A percentile compares a stretch with the other conserved stretches of the same genome.
Evolutionary conservation across 2,888 invertebrate species (phyloP).

Genomic region (Mayetiola destructor): DNA sequence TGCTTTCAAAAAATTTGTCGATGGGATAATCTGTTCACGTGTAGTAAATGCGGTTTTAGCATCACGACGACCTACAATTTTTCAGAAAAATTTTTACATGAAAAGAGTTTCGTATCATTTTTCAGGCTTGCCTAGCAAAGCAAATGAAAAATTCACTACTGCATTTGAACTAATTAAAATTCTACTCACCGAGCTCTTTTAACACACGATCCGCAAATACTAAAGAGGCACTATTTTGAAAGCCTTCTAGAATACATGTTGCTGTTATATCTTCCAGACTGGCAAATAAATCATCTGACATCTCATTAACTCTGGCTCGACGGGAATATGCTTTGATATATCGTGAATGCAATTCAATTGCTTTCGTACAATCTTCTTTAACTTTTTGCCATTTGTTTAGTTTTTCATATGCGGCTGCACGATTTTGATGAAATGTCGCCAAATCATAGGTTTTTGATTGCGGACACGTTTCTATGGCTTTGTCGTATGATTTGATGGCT

Average conservation of each 20-base stretch:
- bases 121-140: too few relatives aligned
- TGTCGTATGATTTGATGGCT: constrained; percentile 77
- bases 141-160: constrained; percentile 13
- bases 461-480: constrained; percentile 84
- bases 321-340: constrained; percentile 80
- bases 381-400: constrained; percentile 72
- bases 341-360: constrained; percentile 67
- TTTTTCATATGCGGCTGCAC: constrained; percentile 90
- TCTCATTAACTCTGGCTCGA: constrained; percentile 70
- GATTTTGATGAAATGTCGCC: constrained; percentile 88
- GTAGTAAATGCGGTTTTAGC: constrained; percentile 58
- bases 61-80: constrained; percentile 40
- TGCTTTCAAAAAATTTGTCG: constrained; percentile 69
- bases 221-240: constrained; percentile 66
- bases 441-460: constrained; percentile 55
- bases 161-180: neutral
- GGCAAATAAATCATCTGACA: constrained; percentile 58
- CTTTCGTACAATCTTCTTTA: constrained; percentile 72
- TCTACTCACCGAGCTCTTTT: constrained; percentile 41
- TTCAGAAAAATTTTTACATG: too few relatives aligned
- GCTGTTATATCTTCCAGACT: constrained; percentile 87
- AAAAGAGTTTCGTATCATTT: too few relatives aligned
- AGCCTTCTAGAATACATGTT: constrained; percentile 79
- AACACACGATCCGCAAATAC: constrained; percentile 76
- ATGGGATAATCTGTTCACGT: constrained; percentile 62